Conservation (phyloP, 2,888 invertebrate species). For the Zootermopsis nevadensis region DNA sequence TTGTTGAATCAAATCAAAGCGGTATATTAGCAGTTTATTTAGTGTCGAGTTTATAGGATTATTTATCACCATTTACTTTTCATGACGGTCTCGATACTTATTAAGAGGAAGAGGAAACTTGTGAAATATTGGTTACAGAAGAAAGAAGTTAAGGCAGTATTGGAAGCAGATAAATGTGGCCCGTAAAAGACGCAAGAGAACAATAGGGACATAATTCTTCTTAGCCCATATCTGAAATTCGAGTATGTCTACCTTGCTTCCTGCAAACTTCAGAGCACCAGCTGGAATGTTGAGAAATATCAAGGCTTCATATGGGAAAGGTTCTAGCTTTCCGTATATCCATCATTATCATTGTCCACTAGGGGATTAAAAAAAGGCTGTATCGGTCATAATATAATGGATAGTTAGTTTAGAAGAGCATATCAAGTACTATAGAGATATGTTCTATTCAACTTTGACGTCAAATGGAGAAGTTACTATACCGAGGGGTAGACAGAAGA, state of each 20-base stretch:
- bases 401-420: conserved; percentile 30
- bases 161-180: background rate
- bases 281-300: background rate
- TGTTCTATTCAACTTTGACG: conserved; percentile 27
- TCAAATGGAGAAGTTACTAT: conserved; percentile 16
- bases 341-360: background rate
- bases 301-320: background rate
- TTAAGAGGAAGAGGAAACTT: background rate
- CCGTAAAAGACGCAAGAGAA: background rate
- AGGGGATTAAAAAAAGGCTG: background rate
- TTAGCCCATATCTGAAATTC: conserved; percentile 30
- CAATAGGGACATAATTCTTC: background rate
- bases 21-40: background rate
- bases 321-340: background rate
- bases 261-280: background rate
- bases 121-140: background rate
- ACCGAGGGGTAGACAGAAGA: conserved; percentile 1
- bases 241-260: conserved; percentile 21
- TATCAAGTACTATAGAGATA: conserved; percentile 30
- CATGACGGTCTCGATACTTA: background rate
- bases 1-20: background rate
- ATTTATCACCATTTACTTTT: background rate
- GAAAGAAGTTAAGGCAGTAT: background rate
- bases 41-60: background rate
- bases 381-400: conserved; percentile 30